phyloP scores from a whole-genome alignment of 2,797 vertebrate genomes.

The Neosilurus mollespiculum region DNA sequence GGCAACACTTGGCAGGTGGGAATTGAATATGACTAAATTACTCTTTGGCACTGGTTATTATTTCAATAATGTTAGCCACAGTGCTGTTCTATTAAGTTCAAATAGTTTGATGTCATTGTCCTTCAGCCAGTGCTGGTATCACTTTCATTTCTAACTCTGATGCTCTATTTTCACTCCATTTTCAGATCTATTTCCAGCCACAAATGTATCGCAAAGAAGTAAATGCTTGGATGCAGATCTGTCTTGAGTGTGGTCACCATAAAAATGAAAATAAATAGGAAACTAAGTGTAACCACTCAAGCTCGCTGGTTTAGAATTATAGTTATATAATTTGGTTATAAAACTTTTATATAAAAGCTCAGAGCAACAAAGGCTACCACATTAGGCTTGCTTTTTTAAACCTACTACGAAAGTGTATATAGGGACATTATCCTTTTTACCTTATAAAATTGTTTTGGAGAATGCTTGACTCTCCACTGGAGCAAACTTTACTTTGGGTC shows the following conservation, averaged over 20 bases:
- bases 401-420: not conserved
- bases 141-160: not conserved
- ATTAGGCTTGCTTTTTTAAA: not conserved
- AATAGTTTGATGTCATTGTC: not conserved
- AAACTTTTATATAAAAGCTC: no score
- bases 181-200: not conserved
- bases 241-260: not conserved
- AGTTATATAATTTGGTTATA: no score
- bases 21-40: no score
- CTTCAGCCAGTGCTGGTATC: not conserved
- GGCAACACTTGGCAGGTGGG: no score
- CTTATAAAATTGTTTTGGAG: not conserved
- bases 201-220: not conserved
- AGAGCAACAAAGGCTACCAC: no score
- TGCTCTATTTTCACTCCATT: not conserved
- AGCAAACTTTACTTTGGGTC: not conserved
- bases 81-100: not conserved
- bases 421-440: not conserved
- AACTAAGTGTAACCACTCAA: not conserved
- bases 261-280: not conserved
- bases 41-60: not conserved
- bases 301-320: no score
- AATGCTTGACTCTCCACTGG: not conserved
- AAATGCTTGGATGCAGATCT: not conserved
- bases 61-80: not conserved